Conservation (phyloP, 2,888 invertebrate genomes). For the Acholoe squamosa region DNA sequence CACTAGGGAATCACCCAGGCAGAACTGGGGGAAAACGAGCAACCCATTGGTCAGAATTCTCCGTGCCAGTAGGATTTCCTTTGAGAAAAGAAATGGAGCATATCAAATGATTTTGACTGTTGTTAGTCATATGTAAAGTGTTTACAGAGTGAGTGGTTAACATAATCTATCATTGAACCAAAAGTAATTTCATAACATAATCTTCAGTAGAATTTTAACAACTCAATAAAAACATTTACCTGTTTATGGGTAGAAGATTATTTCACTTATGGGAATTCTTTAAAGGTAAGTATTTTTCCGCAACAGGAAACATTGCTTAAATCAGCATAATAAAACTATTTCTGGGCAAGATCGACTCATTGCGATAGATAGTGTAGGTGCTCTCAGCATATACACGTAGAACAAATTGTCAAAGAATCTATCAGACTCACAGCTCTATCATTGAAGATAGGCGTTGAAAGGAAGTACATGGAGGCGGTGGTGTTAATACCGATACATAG, state of each 20-base stretch:
- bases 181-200: too few species aligned
- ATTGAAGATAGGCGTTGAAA: slow-evolving; percentile 54
- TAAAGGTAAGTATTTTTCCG: too few species aligned
- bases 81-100: neutral
- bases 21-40: slow-evolving; percentile 82
- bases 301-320: too few species aligned
- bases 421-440: slow-evolving; percentile 32
- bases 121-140: neutral
- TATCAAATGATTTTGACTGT: neutral
- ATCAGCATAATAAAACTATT: too few species aligned
- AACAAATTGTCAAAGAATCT: neutral
- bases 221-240: too few species aligned
- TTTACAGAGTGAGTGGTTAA: neutral
- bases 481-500: slow-evolving; percentile 81
- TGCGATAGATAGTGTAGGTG: too few species aligned
- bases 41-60: slow-evolving; percentile 69
- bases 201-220: too few species aligned
- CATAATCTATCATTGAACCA: too few species aligned
- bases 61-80: slow-evolving; percentile 39
- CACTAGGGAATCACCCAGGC: slow-evolving; percentile 81
- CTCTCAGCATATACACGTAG: too few species aligned
- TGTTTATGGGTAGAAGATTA: too few species aligned
- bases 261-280: too few species aligned
- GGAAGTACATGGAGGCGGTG: slow-evolving; percentile 76
- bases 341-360: too few species aligned